Conservation (phyloP, 2,888 invertebrate genomes). For the Idaea biselata region DNA sequence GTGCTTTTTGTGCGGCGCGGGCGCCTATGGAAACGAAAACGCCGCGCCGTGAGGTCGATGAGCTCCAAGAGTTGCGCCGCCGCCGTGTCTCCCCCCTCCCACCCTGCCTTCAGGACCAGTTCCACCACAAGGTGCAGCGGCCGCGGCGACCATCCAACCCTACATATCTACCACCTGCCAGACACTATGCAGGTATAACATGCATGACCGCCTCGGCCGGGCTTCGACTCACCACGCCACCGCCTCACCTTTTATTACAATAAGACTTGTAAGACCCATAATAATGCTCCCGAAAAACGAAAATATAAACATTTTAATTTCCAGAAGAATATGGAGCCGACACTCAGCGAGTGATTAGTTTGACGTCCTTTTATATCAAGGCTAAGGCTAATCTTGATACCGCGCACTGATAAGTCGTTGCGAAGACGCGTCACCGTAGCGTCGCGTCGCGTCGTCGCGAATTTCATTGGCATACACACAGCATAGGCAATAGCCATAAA, state of each 20-base stretch:
- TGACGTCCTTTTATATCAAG: too few relatives aligned
- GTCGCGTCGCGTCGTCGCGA: too few relatives aligned
- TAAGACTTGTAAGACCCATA: neutral
- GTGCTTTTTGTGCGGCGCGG: conserved; percentile 65
- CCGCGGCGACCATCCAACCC: conserved; percentile 68
- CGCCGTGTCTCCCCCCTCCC: conserved; percentile 35
- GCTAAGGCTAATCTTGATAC: too few relatives aligned
- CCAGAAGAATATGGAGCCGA: too few relatives aligned
- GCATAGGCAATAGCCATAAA: too few relatives aligned
- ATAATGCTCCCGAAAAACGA: neutral
- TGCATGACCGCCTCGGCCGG: neutral
- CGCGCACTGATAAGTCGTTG: too few relatives aligned
- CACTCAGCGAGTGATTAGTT: too few relatives aligned
- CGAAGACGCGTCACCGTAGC: too few relatives aligned
- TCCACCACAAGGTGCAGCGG: conserved; percentile 74
- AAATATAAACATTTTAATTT: too few relatives aligned
- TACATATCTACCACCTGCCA: conserved; percentile 78
- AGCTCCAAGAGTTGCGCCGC: conserved; percentile 45
- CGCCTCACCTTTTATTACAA: neutral
- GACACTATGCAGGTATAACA: conserved; percentile 66
- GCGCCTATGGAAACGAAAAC: conserved; percentile 56
- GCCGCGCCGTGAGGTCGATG: conserved; percentile 66
- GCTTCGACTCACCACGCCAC: neutral
- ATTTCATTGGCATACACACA: too few relatives aligned
- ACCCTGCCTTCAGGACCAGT: conserved; percentile 61